Conservation (phyloP, 2,888 invertebrate species). For the Eristalis tenax region DNA sequence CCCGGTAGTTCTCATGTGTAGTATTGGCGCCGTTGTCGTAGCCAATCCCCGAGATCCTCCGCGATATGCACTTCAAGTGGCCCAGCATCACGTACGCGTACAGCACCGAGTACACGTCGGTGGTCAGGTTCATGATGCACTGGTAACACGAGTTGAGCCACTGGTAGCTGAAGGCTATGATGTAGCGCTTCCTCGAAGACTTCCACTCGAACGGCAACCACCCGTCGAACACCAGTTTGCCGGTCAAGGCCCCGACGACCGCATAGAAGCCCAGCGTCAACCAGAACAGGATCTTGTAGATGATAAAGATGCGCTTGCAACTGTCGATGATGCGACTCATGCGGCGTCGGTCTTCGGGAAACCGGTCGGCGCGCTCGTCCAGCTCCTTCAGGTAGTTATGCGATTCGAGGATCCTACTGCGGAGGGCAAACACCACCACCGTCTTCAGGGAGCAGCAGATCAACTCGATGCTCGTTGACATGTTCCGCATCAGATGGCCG, state of each 20-base stretch:
- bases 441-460: conserved; percentile 62
- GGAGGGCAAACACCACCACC: conserved; percentile 33
- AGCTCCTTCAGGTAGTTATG: conserved; percentile 51
- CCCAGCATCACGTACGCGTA: conserved; percentile 71
- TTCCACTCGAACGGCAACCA: conserved; percentile 57
- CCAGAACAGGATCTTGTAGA: conserved; percentile 61
- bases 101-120: conserved; percentile 72
- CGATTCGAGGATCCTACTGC: conserved; percentile 31
- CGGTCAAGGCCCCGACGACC: conserved; percentile 58
- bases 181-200: conserved; percentile 28
- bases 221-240: conserved; percentile 62
- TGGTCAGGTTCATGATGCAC: conserved; percentile 65
- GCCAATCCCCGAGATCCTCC: conserved; percentile 73
- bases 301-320: conserved; percentile 50
- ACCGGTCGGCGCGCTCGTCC: conserved; percentile 64
- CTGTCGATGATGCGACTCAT: conserved; percentile 52
- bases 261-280: conserved; percentile 60
- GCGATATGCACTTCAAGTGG: conserved; percentile 69
- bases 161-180: conserved; percentile 64
- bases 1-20: conserved; percentile 63
- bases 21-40: background rate
- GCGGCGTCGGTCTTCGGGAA: conserved; percentile 44
- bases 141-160: conserved; percentile 43
- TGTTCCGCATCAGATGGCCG: conserved; percentile 65
- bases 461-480: conserved; percentile 70